Base-by-base conservation (phyloP, 2,797 vertebrate genomes). In the Heterohyrax brucei region DNA sequence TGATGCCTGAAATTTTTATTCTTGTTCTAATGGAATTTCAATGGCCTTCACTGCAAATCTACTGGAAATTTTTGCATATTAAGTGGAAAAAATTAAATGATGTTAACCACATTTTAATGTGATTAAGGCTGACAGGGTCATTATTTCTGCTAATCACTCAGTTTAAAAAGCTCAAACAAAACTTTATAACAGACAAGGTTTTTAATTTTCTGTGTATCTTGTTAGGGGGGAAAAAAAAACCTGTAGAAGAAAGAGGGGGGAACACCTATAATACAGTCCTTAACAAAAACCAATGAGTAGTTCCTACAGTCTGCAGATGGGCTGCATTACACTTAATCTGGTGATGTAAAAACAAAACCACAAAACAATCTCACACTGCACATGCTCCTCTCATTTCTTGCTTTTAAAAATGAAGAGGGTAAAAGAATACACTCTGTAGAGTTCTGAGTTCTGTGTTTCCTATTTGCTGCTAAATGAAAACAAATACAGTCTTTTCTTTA, bases 141-240 rank as follows among this genome's bases (percentile, higher is more conserved):
- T 99, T 99, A 99, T 99, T 99, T 99, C 99, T 99, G 99, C 99
- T 99, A 99, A 99, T 99, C 99, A 99, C 99, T 99, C 99, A 99
- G 99, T 99, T 99, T 99, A 99, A 99, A 99, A 99, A 98, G 99
- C 99, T 99, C 99, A 99, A 99, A 99, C 98, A 99, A 99, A 99
- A 99, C 99, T 98, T 98, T 98, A 96, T 98, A 99, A 98, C 98
- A 98, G 98, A 98, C 98, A 98, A 96, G 97, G 97, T 99, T 99
- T 98, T 97, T 97, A 95, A 94, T 98, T 98, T 97, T 98, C 97
- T 14, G 30, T 97, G 83, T 89, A 96, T 96, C 97, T 98, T 96
- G 92, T 56, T 95, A 92, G 97, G 97, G 96, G 97, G 30, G 95
- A 97, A 97, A 96, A 93, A 78, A 95, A 97, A 95, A 96, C 91